Base-by-base conservation (phyloP, 2,888 invertebrate species). In the Idaea dimidiata region DNA sequence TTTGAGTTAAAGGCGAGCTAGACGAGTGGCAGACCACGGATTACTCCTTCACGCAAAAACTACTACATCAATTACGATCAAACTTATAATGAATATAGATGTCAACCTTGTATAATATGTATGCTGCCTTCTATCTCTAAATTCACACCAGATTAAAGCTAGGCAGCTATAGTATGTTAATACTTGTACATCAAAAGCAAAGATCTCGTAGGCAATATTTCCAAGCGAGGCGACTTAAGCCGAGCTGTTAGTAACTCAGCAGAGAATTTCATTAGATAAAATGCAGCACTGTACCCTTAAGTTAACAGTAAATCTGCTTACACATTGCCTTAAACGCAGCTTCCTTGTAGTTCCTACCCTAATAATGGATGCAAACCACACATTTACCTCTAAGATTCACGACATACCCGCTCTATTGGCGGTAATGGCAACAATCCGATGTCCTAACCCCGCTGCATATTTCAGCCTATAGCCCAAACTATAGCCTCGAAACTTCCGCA, bases 381-480 rank as follows among this genome's bases (percentile, higher is more conserved):
- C 58, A 59, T 53, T 17, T 54, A 17, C 53, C 43, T 55, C 59
- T 54, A 24, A 60, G 55, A 60, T 55, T 60, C 55, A 60, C 55
- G 54, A 54, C 59, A 17, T 55, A 60, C 33, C 59, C 17, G 43
- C 43, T 43, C 43, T 43, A 43, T 43, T 14, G 43, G 43, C 43
- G 14, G 43, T 43, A 43, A 43, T 43, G 43, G 10, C 43, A 43
- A 43, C 43, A 10, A 43, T 43, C 10, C 43, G 43, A 43, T 43
- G 43, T 43, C 43, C 43, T 43, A 43, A 43, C 43, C 43, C 43
- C 14, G 43, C 43, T 43, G 43, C 43, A 43, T 43, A 43, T 43
- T 43, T 43, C 43, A 43, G 14, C 43, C 43, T 43, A 43, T 43
- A 43, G 43, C 43, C 43, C 43, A 43, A 43, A 8, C 43, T 43